Percentiles rank a stretch among this genome's conserved stretches.
phyloP scores from a whole-genome alignment of 2,888 invertebrate species.

The Sisyra terminalis region DNA sequence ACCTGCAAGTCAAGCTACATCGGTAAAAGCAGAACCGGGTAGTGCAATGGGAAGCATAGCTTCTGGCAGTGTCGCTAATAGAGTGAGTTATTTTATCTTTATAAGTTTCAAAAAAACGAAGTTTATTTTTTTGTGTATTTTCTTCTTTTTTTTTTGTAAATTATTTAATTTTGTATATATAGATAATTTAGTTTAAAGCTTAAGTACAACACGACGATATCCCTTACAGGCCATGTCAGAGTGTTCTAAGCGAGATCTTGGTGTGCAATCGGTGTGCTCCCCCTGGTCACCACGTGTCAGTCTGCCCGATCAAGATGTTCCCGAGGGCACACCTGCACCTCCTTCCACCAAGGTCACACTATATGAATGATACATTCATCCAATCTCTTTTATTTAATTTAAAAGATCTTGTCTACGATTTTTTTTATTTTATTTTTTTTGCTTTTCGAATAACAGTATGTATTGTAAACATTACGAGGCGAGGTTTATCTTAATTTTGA shows the following conservation, averaged over 20 bases:
- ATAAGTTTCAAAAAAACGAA: no score
- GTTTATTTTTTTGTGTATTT: conserved; percentile 3
- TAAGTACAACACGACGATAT: conserved; percentile 7
- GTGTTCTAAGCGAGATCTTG: conserved; percentile 37
- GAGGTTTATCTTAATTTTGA: no score
- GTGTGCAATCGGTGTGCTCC: conserved; percentile 27
- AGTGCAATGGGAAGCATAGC: conserved; percentile 28
- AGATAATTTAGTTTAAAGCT: not conserved
- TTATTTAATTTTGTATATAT: not conserved
- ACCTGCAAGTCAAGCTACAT: conserved; percentile 34
- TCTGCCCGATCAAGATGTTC: conserved; percentile 17
- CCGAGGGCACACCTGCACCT: conserved; percentile 1
- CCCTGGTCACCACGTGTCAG: conserved; percentile 28
- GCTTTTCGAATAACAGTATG: no score
- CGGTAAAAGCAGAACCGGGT: conserved; percentile 37
- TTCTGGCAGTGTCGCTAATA: conserved; percentile 26
- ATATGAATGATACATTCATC: no score
- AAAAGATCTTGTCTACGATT: no score
- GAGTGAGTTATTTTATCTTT: conserved; percentile 17
- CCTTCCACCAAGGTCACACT: conserved; percentile 4
- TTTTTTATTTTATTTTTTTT: no score
- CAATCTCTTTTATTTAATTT: no score
- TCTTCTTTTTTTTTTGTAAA: not conserved
- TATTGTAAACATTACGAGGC: no score
- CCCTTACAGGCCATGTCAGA: conserved; percentile 34